Evolutionary conservation across 2,888 invertebrate species (phyloP), one percentile per base, ranked within the genome.

Genomic region (Drosophila eohydei): DNA sequence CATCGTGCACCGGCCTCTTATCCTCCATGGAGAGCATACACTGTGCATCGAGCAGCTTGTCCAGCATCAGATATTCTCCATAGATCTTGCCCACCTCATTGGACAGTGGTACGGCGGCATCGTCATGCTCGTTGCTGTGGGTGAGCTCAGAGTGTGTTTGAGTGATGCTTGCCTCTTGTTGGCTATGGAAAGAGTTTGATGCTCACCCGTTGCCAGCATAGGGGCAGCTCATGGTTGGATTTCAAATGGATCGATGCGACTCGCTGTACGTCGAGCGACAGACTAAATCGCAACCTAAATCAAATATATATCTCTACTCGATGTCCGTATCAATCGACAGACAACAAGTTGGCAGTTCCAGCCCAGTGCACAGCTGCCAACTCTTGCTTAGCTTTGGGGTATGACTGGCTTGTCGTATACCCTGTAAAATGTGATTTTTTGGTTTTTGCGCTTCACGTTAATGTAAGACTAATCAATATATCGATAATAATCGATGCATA

Each of bases 31-130:
- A 97, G 54, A 97, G 94, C 94, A 98, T 95, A 67, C 96, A 94
- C 93, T 98, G 98, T 0, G 97, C 95, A 36, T 94, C 94, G 40
- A 98, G 94, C 26, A 98, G 93, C 91, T 97, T 97, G 92, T 98
- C 98, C 90, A 99, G 94, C 95, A 97, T 96, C 65, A 98, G 94
- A 90, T 98, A 98, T 88, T 98, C 97, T 1, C 96, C 96, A 91
- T 98, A 98, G 56, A 98, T 94, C 94, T 97, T 96, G 1, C 97
- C 98, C 7, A 95, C 95, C 71, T 96, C 95, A 72, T 95, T 95
- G 52, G 95, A 95, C 36, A 96, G 92, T 26, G 94, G 95, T 12
- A 88, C 65, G 0, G 92, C 91, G 5, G 71, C 77, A 5, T 92
- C 92, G 52, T 92, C 92, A 43, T 92, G 90, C 36, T 88, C 89